Evolutionary conservation across 1,140 invertebrate species (phyloP), one percentile per base, ranked within the genome.

Genomic region (Rhagoletis zephyria): DNA sequence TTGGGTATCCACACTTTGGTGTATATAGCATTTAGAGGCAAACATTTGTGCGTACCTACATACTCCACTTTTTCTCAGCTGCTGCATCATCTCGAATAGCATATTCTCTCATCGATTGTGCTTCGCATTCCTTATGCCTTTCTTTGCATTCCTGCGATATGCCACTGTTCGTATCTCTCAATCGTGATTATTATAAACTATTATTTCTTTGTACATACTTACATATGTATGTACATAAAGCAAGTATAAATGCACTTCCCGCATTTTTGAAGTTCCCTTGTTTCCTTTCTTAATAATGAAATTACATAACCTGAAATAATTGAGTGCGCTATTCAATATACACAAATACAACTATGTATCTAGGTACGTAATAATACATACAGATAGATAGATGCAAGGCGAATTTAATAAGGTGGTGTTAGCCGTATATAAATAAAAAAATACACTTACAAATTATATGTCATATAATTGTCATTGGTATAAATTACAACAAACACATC

Each of bases 261-360:
- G 61, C 61, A 63, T 63, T 63, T 63, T 63, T 63, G 16, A 63
- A 63, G 61, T n/a, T 63, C 12, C 16, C 61, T 9, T 63, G 10
- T 63, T 63, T 63, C 12, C 3, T 63, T 63, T n/a, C 12, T 12
- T 74, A 42, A 70, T 70, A 16, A 56, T 56, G 42, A 48, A 48
- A 42, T 74, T 74, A 74, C 67, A 74, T 45, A 74, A 74, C 67
- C 42, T 74, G 67, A 12, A 74, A 74, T 74, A 42, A 74, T 48
- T 48, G 67, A 74, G 67, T 74, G 67, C 42, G 45, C 45, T 45
- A 45, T 45, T 0, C 65, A 30, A 30, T 56, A 10, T 56, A 5
- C 51, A 56, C 51, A 30, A 30, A 30, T 30, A 30, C 30, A 30
- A 56, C 51, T 56, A 56, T 7, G 51, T 10, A 10, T 10, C 5